Evolutionary conservation across 2,113 vertebrate genomes (phyloP).

Genomic region (Galbula dea): DNA sequence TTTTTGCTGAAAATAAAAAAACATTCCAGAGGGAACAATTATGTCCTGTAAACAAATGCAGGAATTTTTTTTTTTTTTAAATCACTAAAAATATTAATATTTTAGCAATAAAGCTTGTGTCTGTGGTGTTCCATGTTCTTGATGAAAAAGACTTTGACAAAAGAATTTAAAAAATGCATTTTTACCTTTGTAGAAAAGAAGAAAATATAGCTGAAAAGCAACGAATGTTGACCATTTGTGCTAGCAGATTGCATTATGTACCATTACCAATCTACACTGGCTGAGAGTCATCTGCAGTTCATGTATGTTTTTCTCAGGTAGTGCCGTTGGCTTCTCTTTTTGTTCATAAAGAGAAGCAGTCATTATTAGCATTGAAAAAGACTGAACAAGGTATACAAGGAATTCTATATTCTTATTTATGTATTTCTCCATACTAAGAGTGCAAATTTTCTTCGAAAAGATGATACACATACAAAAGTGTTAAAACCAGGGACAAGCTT

Average conservation of each 20-base stretch:
- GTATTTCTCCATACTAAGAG: too few relatives aligned
- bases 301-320: accelerated
- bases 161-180: background rate
- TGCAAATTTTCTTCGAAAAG: background rate
- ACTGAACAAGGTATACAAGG: too few relatives aligned
- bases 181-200: accelerated
- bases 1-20: background rate
- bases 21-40: background rate
- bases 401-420: too few relatives aligned
- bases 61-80: background rate
- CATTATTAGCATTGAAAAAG: too few relatives aligned
- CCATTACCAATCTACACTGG: accelerated
- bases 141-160: background rate
- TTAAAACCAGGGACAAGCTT: accelerated
- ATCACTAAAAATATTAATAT: background rate
- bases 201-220: background rate
- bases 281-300: background rate
- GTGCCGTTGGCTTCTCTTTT: too few relatives aligned
- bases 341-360: too few relatives aligned
- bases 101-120: background rate
- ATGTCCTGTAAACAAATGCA: accelerated
- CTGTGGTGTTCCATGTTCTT: background rate
- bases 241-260: background rate
- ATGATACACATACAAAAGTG: accelerated
- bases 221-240: background rate